Base-by-base conservation (phyloP, 2,113 vertebrate species). In the Saguinus midas region DNA sequence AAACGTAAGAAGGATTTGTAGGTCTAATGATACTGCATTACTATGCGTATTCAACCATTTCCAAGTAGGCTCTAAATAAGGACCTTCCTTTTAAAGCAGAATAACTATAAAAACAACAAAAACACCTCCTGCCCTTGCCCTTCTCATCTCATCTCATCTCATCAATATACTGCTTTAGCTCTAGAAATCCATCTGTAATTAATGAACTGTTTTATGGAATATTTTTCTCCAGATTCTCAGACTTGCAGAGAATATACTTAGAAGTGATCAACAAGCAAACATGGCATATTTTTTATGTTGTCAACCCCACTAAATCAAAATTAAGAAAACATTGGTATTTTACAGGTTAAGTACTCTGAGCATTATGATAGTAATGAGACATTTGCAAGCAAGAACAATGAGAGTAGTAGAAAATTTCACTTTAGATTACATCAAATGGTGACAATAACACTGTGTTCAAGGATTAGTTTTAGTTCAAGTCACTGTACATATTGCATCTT, bases 331-430 rank as follows among this genome's bases (percentile, higher is more conserved):
- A 96, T 50, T 97, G 52, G 37, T 87, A 82, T 0, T 92, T 97
- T 86, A 98, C 83, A 96, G 48, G 40, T 97, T 97, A 98, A 98
- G 87, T 90, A 90, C 13, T 91, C 88, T 64, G 91, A 97, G 48
- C 16, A 43, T 96, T 97, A 91, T 96, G 48, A 88, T 73, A 96
- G 21, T 93, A 97, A 90, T 95, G 25, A 96, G 70, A 86, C 48
- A 72, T 94, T 97, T 95, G 96, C 66, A 97, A 96, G 75, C 92
- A 5, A 95, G 23, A 52, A 72, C 48, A 82, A 94, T 87, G 32
- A 87, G 3, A 66, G 72, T 0, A n/a, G 6, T 64, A 11, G 2
- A 61, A 72, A 78, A 45, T 80, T 87, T 73, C 6, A 72, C 18
- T 37, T 78, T 20, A 1, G 0, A 87, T 97, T 97, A 17, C 52